phyloP scores from a whole-genome alignment of 2,888 invertebrate species.

The Hypselothyrea guttata region DNA sequence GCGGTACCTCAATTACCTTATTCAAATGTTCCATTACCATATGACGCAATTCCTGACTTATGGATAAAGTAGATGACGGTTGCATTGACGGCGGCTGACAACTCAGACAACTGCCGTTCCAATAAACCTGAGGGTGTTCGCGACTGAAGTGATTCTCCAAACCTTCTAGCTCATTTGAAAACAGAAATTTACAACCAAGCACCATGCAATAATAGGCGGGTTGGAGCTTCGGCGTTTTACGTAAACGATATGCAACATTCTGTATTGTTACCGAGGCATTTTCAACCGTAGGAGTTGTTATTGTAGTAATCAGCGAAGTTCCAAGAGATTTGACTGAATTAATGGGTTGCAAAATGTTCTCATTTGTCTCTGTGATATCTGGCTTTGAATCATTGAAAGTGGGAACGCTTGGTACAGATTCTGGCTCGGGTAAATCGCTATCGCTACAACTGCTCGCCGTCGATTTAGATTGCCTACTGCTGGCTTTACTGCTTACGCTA shows the following conservation, averaged over 20 bases:
- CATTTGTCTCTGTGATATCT: background rate
- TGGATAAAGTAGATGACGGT: background rate
- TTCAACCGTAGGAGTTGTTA: background rate
- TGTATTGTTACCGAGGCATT: slow-evolving; percentile 34
- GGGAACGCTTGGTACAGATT: background rate
- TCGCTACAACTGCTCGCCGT: slow-evolving; percentile 10
- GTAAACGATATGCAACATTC: slow-evolving; percentile 67
- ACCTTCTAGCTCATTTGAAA: slow-evolving; percentile 73
- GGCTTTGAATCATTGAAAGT: background rate
- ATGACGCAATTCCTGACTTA: slow-evolving; percentile 72
- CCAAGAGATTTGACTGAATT: too few relatives aligned
- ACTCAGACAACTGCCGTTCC: slow-evolving; percentile 84
- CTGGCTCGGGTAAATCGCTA: slow-evolving; percentile 8
- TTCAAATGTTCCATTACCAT: slow-evolving; percentile 65
- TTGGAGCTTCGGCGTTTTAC: background rate
- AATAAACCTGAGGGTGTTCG: slow-evolving; percentile 82
- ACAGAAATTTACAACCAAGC: slow-evolving; percentile 76
- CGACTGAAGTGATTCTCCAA: slow-evolving; percentile 76
- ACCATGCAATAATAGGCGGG: slow-evolving; percentile 76
- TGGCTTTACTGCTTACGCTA: background rate
- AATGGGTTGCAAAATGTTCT: too few relatives aligned
- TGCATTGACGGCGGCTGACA: slow-evolving; percentile 80
- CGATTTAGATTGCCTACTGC: background rate
- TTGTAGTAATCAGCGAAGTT: too few relatives aligned
- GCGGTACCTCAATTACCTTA: background rate